phyloP scores from a whole-genome alignment of 2,888 invertebrate genomes.

The Spodoptera exigua region DNA sequence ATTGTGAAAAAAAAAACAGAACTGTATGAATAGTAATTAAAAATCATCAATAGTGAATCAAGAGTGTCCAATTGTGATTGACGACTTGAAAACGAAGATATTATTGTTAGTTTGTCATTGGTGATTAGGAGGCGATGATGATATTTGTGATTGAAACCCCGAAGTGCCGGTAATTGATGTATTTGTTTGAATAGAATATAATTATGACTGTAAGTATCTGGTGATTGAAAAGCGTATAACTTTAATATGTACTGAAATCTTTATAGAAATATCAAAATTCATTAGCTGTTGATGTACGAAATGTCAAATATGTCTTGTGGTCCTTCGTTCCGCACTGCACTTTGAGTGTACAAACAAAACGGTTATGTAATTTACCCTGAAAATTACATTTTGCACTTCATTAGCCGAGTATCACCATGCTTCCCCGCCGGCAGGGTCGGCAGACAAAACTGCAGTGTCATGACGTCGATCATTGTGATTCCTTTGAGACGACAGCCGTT shows the following conservation, averaged over 20 bases:
- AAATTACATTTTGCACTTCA: slow-evolving; percentile 32
- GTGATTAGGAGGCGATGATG: slow-evolving; percentile 21
- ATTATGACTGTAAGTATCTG: slow-evolving; percentile 1
- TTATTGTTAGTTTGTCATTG: slow-evolving; percentile 45
- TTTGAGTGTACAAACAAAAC: not conserved
- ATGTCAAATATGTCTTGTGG: not conserved
- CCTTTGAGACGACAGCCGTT: slow-evolving; percentile 83
- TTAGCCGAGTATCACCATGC: slow-evolving; percentile 38
- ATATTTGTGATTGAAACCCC: slow-evolving; percentile 14
- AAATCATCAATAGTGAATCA: slow-evolving; percentile 69
- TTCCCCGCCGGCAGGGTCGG: slow-evolving; percentile 34
- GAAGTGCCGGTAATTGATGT: slow-evolving; percentile 20
- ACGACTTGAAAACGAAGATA: slow-evolving; percentile 58
- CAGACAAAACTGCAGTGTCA: slow-evolving; percentile 74
- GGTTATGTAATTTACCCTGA: slow-evolving; percentile 16
- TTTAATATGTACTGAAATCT: not conserved
- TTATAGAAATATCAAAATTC: too few species aligned
- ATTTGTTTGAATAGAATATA: slow-evolving; percentile 19
- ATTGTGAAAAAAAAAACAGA: slow-evolving; percentile 58
- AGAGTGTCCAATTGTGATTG: slow-evolving; percentile 65
- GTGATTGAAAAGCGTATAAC: slow-evolving; percentile 1
- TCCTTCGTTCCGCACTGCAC: not conserved
- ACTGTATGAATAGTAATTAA: slow-evolving; percentile 73
- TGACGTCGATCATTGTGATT: slow-evolving; percentile 83
- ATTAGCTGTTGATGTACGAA: too few species aligned